Evolutionary conservation across 2,113 vertebrate genomes (phyloP), one percentile per base, ranked within the genome.

Genomic region (Gasterosteus nipponicus): DNA sequence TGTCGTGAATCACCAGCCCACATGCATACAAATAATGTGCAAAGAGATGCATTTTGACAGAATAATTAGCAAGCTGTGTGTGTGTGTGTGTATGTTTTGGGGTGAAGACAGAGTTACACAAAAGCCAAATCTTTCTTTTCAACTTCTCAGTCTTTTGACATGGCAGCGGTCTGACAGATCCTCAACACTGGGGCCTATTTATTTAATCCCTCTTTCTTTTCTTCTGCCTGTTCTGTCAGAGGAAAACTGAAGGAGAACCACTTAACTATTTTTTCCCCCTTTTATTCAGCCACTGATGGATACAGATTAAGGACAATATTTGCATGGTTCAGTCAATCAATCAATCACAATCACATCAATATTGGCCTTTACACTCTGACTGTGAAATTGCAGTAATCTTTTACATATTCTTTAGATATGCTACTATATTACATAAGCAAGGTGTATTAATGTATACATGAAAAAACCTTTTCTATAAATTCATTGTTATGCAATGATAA

Each of bases 21-120:
- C 85, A 77, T 73, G 82, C 89, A 91, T 84, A 83, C 88, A 84
- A 87, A 90, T 90, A 74, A 73, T 80, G 84, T 87, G 81, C 66
- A 81, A 86, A 84, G 78, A 76, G 64, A 85, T 84, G 81, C 78
- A 77, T 85, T 86, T 79, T 84, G 80, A 88, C 85, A 83, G 69
- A 82, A 79, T 87, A 86, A 89, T 88, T 79, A 82, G 46, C 65
- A 60, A 42, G 69, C 11, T 58, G 68, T 41, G 42, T 59, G 51
- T 31, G 29, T 65, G 58, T 26, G 59, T 49, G 44, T 56, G 59
- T 47, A 66, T 57, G 64, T 78, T 15, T 15, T 53, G 60, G 75
- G 65, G 80, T 77, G 72, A 77, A 56, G 78, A 81, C 80, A 12
- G 53, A 87, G 75, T 67, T 71, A 41, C 70, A 83, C 75, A 86